Evolutionary conservation across 2,113 vertebrate species (phyloP), one percentile per base, ranked within the genome.

Genomic region (Rhinoptilus africanus): DNA sequence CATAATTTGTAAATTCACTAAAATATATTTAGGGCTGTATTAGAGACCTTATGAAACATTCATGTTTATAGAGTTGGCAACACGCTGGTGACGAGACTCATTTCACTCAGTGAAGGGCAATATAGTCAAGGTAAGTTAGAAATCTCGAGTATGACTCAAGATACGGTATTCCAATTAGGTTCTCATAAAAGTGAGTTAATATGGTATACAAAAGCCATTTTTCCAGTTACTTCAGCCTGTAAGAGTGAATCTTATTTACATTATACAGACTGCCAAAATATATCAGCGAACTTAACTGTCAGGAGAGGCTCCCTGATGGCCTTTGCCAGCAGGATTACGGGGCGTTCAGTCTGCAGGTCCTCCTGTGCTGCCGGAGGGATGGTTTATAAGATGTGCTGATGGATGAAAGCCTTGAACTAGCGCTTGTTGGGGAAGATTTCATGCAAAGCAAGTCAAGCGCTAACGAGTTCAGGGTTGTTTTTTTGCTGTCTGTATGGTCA

Each of bases 341-440:
- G 41, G 62, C 53, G 22, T 23, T 39, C 8, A 1, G 12, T 7
- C 14, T 53, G 27, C 27, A 18, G 10, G 66, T 39, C 22, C 17
- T 32, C n/a, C 14, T 4, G 0, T 12, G 26, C 26, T 35, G 26
- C 37, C 60, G 2, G 50, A 39, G 41, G n/a, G 7, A 39, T 22
- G 1, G 1, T 27, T 7, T 21, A 9, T 4, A 5, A 22, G 41
- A 12, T 19, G 2, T 2, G 3, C 35, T 20, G 24, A 10, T 12
- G 53, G 32, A 3, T 17, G 53, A 21, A 7, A 26, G 26, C 73
- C 45, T 59, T 8, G 13, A 30, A 6, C 2, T 2, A 4, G 60
- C 3, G 17, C 35, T 30, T n/a, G 27, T 26, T 16, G n/a, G 50
- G 41, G 41, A 30, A n/a, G 67, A 17, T 30, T 45, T 57, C 8